Evolutionary conservation across 2,888 invertebrate species (phyloP).

Genomic region (Muschampia plurimacula): DNA sequence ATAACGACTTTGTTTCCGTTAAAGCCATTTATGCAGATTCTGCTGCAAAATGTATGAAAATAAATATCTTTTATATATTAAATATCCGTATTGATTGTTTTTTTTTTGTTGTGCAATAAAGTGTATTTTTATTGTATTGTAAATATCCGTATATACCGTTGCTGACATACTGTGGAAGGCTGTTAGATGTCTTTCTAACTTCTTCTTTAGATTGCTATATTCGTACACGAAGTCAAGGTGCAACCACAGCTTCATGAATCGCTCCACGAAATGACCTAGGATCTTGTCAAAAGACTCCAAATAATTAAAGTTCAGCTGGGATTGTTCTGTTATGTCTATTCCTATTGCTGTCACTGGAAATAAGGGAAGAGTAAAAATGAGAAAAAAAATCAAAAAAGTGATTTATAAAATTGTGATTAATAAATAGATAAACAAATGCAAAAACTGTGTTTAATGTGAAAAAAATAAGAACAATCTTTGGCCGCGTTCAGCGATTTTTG

Average conservation of each 20-base stretch:
- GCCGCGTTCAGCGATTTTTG: too few relatives aligned
- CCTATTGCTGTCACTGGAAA: slow-evolving; percentile 43
- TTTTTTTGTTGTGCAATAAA: too few relatives aligned
- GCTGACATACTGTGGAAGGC: slow-evolving; percentile 30
- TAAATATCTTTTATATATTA: too few relatives aligned
- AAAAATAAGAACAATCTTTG: too few relatives aligned
- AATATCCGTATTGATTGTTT: too few relatives aligned
- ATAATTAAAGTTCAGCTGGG: slow-evolving; percentile 45
- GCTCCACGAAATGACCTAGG: slow-evolving; percentile 41
- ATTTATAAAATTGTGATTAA: too few relatives aligned
- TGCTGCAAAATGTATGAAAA: too few relatives aligned
- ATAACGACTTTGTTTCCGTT: too few relatives aligned
- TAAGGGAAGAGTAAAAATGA: slow-evolving; percentile 5
- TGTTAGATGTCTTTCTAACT: slow-evolving; percentile 3
- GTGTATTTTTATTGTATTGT: too few relatives aligned
- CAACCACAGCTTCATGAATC: slow-evolving; percentile 49
- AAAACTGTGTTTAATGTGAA: too few relatives aligned
- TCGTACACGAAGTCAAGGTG: slow-evolving; percentile 15
- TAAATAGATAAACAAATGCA: too few relatives aligned
- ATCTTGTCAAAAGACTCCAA: slow-evolving; percentile 46
- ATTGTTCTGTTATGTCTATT: slow-evolving; percentile 15
- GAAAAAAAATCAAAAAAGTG: background rate
- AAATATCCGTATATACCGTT: slow-evolving; percentile 8
- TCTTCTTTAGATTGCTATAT: slow-evolving; percentile 23
- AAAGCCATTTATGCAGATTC: too few relatives aligned